Evolutionary conservation across 2,113 vertebrate species (phyloP).

Genomic region (Nothoprocta perdicaria): DNA sequence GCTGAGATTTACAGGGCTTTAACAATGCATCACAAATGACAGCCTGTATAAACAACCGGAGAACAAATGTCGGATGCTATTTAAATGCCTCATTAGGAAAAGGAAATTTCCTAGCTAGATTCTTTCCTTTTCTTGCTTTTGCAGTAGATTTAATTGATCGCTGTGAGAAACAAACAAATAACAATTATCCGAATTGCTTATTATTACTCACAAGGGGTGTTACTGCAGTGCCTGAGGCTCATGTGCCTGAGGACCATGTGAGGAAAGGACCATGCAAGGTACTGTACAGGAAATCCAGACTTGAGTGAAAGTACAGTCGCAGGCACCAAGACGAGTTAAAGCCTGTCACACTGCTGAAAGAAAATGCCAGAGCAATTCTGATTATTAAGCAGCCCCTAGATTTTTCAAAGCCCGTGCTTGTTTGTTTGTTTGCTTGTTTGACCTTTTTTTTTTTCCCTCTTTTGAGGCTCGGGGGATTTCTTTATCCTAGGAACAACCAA

Average conservation of each 20-base stretch:
- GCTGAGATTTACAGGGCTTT: conserved; percentile 43
- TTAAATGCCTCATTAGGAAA: conserved; percentile 58
- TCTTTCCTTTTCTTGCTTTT: conserved; percentile 30
- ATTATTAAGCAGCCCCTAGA: neutral
- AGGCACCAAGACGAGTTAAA: neutral
- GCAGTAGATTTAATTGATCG: conserved; percentile 31
- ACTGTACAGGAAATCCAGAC: neutral
- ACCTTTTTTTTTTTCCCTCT: too few relatives aligned
- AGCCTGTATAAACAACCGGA: conserved; percentile 47
- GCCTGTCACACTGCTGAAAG: neutral
- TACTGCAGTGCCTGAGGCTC: neutral
- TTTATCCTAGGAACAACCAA: too few relatives aligned
- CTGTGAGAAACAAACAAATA: conserved; percentile 8
- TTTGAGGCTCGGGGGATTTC: too few relatives aligned
- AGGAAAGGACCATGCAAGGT: neutral
- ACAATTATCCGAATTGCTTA: conserved; percentile 15
- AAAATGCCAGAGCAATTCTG: neutral
- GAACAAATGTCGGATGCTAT: conserved; percentile 45
- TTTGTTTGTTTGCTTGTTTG: too few relatives aligned
- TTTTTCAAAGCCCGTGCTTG: too few relatives aligned
- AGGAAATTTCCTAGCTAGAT: conserved; percentile 36
- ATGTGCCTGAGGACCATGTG: too few relatives aligned
- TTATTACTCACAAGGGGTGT: neutral
- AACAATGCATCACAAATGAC: conserved; percentile 52
- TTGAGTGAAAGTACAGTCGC: neutral